These are phyloP conservation scores for Leptestheria dahalacensis DNA, from an alignment of 1,140 invertebrate genomes.

Conservation along the genomic window DNA sequence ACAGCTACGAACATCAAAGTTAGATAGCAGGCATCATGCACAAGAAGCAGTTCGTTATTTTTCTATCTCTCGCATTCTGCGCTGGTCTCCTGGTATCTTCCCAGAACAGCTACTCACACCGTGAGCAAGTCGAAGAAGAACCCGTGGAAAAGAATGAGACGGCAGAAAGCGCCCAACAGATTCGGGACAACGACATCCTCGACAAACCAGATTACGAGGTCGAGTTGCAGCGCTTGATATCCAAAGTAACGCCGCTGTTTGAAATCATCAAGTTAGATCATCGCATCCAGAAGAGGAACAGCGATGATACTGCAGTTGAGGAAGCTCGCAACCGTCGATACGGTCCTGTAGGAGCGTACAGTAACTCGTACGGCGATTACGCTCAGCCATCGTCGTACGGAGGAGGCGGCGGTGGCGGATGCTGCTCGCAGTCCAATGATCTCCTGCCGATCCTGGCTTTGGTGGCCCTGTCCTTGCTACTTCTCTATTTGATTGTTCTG, in stretches of 20 bases:
- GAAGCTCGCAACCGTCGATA: not conserved
- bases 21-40: no score
- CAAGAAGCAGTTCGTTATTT: no score
- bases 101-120: no score
- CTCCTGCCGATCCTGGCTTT: conserved; percentile 13
- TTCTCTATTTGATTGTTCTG: conserved; percentile 11
- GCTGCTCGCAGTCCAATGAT: conserved; percentile 9
- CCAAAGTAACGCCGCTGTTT: not conserved
- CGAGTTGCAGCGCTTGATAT: not conserved
- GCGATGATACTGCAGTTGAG: not conserved
- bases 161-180: not conserved
- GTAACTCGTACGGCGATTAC: not conserved
- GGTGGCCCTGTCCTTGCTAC: conserved; percentile 6
- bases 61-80: no score
- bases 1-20: no score
- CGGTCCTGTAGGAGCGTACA: not conserved
- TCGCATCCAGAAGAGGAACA: not conserved
- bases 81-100: no score
- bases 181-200: not conserved
- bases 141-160: not conserved
- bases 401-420: conserved; percentile 1
- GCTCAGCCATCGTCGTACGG: conserved; percentile 3
- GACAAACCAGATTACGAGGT: not conserved
- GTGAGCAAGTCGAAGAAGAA: not conserved
- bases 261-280: not conserved